Percentiles rank a stretch among this genome's conserved stretches.
These are phyloP conservation scores for Australoheros facetus DNA, from an alignment of 2,797 vertebrate genomes.

Conservation along the genomic window DNA sequence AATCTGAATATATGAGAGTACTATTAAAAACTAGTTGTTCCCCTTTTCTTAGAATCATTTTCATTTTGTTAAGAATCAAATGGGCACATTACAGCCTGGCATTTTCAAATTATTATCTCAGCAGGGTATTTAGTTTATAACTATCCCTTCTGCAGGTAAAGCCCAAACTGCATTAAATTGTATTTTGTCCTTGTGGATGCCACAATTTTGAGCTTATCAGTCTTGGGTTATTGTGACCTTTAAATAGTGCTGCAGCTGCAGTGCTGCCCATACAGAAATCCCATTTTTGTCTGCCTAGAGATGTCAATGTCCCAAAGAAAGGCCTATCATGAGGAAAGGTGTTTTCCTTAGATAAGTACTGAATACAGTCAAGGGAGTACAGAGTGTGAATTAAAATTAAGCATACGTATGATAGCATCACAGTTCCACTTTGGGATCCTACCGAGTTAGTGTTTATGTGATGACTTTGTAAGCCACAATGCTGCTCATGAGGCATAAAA, in stretches of 20 bases:
- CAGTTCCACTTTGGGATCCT: constrained; percentile 41
- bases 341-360: constrained; percentile 83
- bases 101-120: constrained; percentile 14
- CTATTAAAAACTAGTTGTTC: neutral
- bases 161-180: constrained; percentile 42
- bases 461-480: constrained; percentile 60
- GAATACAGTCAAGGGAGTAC: constrained; percentile 52
- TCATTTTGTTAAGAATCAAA: constrained; percentile 14
- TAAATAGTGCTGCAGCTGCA: constrained; percentile 63
- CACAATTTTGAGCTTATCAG: constrained; percentile 69
- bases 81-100: neutral
- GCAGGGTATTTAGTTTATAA: neutral
- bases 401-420: constrained; percentile 63
- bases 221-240: constrained; percentile 77
- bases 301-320: constrained; percentile 73
- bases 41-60: constrained; percentile 26
- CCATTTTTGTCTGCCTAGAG: constrained; percentile 68
- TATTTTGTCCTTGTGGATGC: constrained; percentile 42
- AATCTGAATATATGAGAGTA: neutral
- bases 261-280: constrained; percentile 66
- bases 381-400: constrained; percentile 66
- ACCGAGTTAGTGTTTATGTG: constrained; percentile 48
- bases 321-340: constrained; percentile 76
- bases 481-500: constrained; percentile 56
- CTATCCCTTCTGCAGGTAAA: constrained; percentile 15